Conservation (phyloP, 2,113 vertebrate species). For the Rattus norvegicus region GRCr8 NC_086019.1:25075001-25075500, state of each 20-base stretch:
- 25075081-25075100: neutral
- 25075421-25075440: neutral
- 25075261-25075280: neutral
- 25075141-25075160: slow-evolving; percentile 12
- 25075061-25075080: neutral
- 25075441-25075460: neutral
- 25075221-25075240: neutral
- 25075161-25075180: neutral
- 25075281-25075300: neutral
- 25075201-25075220: neutral
- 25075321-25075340: neutral
- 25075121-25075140: neutral
- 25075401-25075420: neutral
- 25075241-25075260: neutral
- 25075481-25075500: neutral
- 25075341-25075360: neutral
- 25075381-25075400: neutral
- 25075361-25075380: neutral
- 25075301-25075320: neutral
- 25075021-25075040: neutral
- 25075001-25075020: slow-evolving; percentile 13
- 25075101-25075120: neutral
- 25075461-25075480: neutral
- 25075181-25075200: neutral
- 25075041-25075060: neutral